Evolutionary conservation across 2,113 vertebrate species (phyloP).

Genomic region (Hydrochoerus hydrochaeris): DNA sequence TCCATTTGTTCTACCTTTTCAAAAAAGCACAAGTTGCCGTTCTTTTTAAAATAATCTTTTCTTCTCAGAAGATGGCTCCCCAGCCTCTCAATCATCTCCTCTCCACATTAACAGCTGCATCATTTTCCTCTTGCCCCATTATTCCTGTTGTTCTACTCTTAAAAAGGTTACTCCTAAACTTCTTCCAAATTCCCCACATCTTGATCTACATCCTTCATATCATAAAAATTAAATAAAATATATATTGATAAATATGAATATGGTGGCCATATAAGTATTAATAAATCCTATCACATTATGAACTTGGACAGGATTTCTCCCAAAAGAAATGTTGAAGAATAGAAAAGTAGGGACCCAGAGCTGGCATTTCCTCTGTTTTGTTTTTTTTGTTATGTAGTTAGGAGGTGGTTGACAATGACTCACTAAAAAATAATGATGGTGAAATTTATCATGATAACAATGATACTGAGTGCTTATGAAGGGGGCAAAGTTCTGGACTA

Average conservation of each 20-base stretch:
- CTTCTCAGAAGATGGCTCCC: not conserved
- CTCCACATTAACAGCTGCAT: not conserved
- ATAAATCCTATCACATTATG: not conserved
- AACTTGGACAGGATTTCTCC: not conserved
- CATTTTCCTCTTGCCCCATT: conserved; percentile 1
- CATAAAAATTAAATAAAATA: conserved; percentile 40
- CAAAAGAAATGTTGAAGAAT: not conserved
- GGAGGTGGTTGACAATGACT: not conserved
- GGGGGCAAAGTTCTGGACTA: not conserved
- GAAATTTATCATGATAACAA: not conserved
- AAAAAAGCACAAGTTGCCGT: not conserved
- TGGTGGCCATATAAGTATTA: not conserved
- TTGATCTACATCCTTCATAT: not conserved
- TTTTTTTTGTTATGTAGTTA: not conserved
- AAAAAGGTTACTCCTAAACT: not conserved
- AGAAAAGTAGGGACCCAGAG: not conserved
- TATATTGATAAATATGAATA: not conserved
- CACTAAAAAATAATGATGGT: not conserved
- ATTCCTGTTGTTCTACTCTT: not conserved
- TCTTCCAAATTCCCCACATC: conserved; percentile 11
- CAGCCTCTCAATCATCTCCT: not conserved
- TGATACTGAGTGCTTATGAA: not conserved
- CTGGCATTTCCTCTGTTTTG: not conserved
- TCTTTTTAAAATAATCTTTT: conserved; percentile 48
- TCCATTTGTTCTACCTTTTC: not conserved